A percentile compares a stretch with the other conserved stretches of the same genome.
Conservation (phyloP, 2,888 invertebrate genomes). For the Cabera pusaria region DNA sequence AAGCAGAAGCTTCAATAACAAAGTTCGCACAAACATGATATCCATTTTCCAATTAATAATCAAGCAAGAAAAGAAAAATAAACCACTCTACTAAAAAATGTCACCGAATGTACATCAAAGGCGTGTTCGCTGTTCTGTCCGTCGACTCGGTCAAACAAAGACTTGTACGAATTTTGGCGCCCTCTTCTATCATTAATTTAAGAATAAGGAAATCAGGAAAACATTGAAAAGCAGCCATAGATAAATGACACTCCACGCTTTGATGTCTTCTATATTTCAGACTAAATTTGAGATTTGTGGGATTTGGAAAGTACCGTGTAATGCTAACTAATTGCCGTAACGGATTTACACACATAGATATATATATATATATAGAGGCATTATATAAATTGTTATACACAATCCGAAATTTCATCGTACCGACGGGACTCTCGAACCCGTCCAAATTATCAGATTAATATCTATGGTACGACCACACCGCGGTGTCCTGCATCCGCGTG, state of each 20-base stretch:
- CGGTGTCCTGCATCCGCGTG: no score
- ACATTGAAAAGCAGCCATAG: constrained; percentile 4
- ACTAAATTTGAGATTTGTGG: constrained; percentile 3
- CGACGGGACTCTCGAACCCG: no score
- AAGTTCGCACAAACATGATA: no score
- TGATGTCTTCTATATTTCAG: constrained; percentile 9
- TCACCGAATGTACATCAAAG: constrained; percentile 17
- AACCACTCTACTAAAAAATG: constrained; percentile 7
- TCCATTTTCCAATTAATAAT: constrained; percentile 18
- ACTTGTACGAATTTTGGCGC: constrained; percentile 15
- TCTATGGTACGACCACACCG: no score
- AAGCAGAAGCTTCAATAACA: no score
- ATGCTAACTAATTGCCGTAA: constrained; percentile 3
- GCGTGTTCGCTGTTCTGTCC: constrained; percentile 8
- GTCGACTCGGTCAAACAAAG: constrained; percentile 19
- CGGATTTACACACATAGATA: constrained; percentile 3
- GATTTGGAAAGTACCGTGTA: constrained; percentile 5
- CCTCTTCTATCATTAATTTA: constrained; percentile 19
- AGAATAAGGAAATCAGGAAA: constrained; percentile 19
- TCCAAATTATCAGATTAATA: no score
- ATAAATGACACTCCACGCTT: constrained; percentile 12
- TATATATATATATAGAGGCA: background rate
- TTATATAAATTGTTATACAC: no score
- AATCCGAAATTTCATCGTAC: no score
- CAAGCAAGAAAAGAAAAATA: constrained; percentile 10